These are phyloP conservation scores for Notamacropus eugenii DNA, from an alignment of 2,797 vertebrate species.

Conservation along the genomic window DNA sequence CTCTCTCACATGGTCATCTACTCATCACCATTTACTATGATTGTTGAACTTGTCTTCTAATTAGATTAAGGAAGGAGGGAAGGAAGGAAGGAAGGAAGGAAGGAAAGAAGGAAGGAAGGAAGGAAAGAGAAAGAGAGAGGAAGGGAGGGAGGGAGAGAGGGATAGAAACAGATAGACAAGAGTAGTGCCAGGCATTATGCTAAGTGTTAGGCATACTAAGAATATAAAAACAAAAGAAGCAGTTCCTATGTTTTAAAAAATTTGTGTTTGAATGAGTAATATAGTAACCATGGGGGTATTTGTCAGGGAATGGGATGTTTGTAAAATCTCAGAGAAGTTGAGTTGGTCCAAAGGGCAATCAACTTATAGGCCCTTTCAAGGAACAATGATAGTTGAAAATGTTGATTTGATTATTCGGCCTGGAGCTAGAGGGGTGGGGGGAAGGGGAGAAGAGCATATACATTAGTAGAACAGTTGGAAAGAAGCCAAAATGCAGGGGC, in stretches of 20 bases:
- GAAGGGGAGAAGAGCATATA: not conserved
- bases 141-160: not conserved
- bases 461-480: not conserved
- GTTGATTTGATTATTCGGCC: not conserved
- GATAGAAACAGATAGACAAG: no score
- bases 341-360: not conserved
- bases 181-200: not conserved
- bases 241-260: not conserved
- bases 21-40: not conserved
- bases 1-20: not conserved
- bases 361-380: not conserved
- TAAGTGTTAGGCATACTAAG: not conserved
- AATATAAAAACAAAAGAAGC: not conserved
- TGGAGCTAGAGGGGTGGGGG: not conserved
- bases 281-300: not conserved
- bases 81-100: not conserved
- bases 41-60: not conserved
- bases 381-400: not conserved
- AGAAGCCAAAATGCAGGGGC: not conserved
- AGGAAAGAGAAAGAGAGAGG: no score
- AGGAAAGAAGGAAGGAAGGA: not conserved
- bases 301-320: not conserved
- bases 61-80: not conserved
- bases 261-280: not conserved
- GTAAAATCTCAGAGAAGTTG: not conserved